Base-by-base conservation (phyloP, 2,888 invertebrate species). In the Aporophyla lueneburgensis region DNA sequence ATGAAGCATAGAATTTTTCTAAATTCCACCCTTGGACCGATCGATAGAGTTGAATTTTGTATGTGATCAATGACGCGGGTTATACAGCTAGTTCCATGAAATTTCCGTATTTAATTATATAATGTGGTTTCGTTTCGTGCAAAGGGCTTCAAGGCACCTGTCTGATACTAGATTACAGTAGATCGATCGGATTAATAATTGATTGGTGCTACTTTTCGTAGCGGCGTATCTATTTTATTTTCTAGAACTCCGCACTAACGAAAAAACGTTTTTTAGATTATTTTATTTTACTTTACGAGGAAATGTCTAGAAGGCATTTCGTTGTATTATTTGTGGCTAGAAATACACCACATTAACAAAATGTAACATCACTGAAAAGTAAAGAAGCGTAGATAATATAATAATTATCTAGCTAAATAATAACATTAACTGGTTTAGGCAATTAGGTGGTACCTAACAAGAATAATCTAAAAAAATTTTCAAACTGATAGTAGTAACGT, bases 81-180 rank as follows among this genome's bases (percentile, higher is more conserved):
- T n/a, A n/a, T 33, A 33, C 24, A 21, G 16, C 14, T 67, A 33
- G 27, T 59, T 27, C n/a, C 16, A 5, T 66, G 21, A 19, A 53
- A 68, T 78, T 82, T 79, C 83, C 76, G 74, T 78, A 62, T 80
- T 24, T 3, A 71, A 54, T 85, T 83, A 78, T 83, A 58, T 81
- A 76, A 79, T 40, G 59, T 78, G 46, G 33, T 54, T 73, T 76
- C 43, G 40, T 75, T 70, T 83, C 81, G 76, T 74, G 76, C 14
- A 21, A 75, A 84, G 80, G 81, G 80, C 78, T 87, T 69, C 74
- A 75, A 80, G 74, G 61, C 58, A 73, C 65, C 75, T 78, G 72
- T 76, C 66, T 73, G 63, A 74, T 75, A 78, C 66, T 61, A 83
- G 80, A 85, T 86, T 76, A 80, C 54, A 70, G 7, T 78, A 76